Percentiles rank a stretch among this genome's conserved stretches.
Evolutionary conservation across 2,888 invertebrate species (phyloP).

Genomic region (Drosophila ochracea): DNA sequence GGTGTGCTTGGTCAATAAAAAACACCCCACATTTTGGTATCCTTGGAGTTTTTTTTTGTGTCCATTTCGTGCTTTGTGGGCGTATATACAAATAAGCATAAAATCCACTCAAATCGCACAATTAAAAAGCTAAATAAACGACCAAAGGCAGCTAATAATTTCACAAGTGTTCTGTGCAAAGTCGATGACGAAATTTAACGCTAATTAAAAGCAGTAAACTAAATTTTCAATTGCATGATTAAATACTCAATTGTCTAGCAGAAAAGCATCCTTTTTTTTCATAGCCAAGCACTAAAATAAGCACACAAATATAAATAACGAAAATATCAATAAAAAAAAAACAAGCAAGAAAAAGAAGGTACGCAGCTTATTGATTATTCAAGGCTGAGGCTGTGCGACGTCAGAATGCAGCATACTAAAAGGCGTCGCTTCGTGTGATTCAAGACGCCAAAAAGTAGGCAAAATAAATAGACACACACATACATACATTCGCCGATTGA

Average conservation of each 20-base stretch:
- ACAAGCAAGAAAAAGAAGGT: not conserved
- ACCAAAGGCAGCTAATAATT: conserved; percentile 5
- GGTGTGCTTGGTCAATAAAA: conserved; percentile 33
- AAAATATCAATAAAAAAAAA: not conserved
- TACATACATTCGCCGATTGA: conserved; percentile 45
- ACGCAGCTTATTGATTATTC: conserved; percentile 51
- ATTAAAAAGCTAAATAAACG: conserved; percentile 18
- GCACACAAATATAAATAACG: not conserved
- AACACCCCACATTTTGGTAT: conserved; percentile 59
- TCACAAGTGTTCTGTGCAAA: not conserved
- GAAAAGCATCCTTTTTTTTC: conserved; percentile 2
- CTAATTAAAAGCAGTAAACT: conserved; percentile 16
- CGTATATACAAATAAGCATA: conserved; percentile 43
- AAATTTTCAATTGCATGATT: conserved; percentile 19
- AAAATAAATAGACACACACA: conserved; percentile 26
- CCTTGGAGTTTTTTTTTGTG: conserved; percentile 70
- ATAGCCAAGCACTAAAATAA: not conserved
- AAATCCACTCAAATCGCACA: conserved; percentile 37
- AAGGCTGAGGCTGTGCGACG: conserved; percentile 13
- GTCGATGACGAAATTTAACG: conserved; percentile 1
- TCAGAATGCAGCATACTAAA: conserved; percentile 44
- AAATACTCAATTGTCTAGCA: conserved; percentile 15
- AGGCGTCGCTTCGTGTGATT: conserved; percentile 30
- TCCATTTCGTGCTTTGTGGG: conserved; percentile 50
- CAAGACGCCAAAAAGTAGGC: conserved; percentile 65